These are phyloP conservation scores for Nymphicus hollandicus DNA, from an alignment of 2,113 vertebrate species.

Conservation along the genomic window DNA sequence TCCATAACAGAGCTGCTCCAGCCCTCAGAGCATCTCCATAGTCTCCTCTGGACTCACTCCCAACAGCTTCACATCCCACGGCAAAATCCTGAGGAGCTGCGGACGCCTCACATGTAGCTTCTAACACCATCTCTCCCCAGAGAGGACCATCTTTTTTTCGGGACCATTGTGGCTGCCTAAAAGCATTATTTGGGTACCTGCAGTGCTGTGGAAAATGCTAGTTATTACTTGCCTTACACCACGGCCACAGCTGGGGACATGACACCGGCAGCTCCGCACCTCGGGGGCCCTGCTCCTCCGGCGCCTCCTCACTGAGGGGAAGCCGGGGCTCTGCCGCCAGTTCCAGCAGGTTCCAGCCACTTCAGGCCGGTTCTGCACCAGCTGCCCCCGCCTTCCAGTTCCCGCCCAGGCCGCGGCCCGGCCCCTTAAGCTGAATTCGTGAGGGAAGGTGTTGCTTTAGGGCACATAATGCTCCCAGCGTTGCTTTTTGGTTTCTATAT, in stretches of 20 bases:
- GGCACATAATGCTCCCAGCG: accelerated
- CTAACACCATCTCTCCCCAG: background rate
- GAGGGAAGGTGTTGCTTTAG: background rate
- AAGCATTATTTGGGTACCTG: background rate
- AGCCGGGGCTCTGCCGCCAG: background rate
- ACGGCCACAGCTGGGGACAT: background rate
- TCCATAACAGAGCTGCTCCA: too few species aligned
- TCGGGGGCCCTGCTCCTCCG: background rate
- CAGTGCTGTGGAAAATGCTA: background rate
- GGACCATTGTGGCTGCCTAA: accelerated
- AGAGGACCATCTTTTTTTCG: background rate
- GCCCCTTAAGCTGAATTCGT: accelerated
- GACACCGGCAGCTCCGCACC: background rate
- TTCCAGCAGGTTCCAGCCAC: background rate
- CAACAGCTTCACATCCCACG: background rate
- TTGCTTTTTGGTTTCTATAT: background rate
- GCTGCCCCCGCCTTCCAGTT: too few species aligned
- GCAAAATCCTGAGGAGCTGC: background rate
- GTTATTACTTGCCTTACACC: background rate
- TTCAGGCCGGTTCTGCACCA: background rate
- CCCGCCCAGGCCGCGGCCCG: too few species aligned
- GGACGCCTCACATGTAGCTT: background rate
- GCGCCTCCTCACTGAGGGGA: background rate
- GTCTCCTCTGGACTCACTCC: background rate
- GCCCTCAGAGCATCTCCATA: too few species aligned